These are phyloP conservation scores for Tinea pellionella DNA, from an alignment of 2,888 invertebrate genomes.

Conservation along the genomic window DNA sequence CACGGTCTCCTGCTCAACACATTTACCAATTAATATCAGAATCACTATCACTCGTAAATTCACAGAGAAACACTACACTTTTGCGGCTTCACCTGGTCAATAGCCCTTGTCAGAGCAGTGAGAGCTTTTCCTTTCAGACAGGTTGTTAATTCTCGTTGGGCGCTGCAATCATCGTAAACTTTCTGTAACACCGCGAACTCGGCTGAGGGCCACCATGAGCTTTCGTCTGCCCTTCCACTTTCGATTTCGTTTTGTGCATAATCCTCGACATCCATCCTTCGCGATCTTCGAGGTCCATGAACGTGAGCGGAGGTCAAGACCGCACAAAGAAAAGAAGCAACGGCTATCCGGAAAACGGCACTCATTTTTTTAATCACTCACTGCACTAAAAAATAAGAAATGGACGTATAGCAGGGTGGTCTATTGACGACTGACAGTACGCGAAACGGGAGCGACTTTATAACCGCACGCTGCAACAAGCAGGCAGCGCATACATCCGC, in stretches of 20 bases:
- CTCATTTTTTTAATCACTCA: conserved; percentile 53
- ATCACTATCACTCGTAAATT: conserved; percentile 15
- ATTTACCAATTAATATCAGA: conserved; percentile 12
- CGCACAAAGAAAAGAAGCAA: conserved; percentile 54
- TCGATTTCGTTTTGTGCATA: conserved; percentile 58
- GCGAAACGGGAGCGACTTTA: conserved; percentile 57
- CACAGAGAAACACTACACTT: conserved; percentile 19
- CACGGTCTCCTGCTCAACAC: conserved; percentile 61
- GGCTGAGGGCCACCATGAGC: conserved; percentile 66
- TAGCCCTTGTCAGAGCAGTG: conserved; percentile 67
- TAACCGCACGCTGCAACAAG: conserved; percentile 54
- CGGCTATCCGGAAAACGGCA: conserved; percentile 56
- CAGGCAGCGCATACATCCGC: conserved; percentile 66
- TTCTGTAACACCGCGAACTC: conserved; percentile 70
- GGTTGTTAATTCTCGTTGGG: conserved; percentile 68
- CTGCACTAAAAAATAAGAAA: conserved; percentile 50
- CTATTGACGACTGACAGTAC: conserved; percentile 56
- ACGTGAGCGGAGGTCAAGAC: conserved; percentile 49
- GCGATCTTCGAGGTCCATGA: conserved; percentile 54
- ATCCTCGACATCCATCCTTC: conserved; percentile 53
- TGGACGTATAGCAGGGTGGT: conserved; percentile 51
- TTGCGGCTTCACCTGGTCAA: conserved; percentile 62
- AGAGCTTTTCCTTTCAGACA: conserved; percentile 74
- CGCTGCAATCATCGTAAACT: conserved; percentile 73
- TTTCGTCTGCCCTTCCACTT: conserved; percentile 60